Percentiles rank a stretch among this genome's conserved stretches.
phyloP scores from a whole-genome alignment of 2,113 vertebrate genomes.

The Scomber scombrus region DNA sequence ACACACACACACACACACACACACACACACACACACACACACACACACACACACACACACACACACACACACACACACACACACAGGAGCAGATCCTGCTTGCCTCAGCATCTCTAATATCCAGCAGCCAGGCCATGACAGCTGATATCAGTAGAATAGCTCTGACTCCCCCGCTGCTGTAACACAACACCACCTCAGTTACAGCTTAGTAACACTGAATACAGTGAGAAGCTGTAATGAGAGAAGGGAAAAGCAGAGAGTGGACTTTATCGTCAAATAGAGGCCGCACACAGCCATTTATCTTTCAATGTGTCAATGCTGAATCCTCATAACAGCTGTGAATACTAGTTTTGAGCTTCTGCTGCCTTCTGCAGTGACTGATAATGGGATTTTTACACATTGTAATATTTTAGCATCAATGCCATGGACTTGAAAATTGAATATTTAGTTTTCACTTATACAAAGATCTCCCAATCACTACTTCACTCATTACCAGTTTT shows the following conservation, averaged over 20 bases:
- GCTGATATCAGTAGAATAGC: conserved; percentile 56
- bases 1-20: conserved; percentile 30
- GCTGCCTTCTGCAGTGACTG: not conserved
- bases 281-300: not conserved
- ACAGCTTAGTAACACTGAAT: conserved; percentile 27
- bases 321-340: not conserved
- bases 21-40: conserved; percentile 49
- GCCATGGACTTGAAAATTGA: not conserved
- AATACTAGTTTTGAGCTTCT: not conserved
- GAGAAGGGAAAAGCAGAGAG: conserved; percentile 1
- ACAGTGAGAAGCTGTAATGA: conserved; percentile 2
- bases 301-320: not conserved
- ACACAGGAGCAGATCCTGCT: conserved; percentile 51
- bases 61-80: too few species aligned
- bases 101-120: conserved; percentile 69
- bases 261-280: not conserved
- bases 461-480: too few species aligned
- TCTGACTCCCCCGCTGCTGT: conserved; percentile 44
- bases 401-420: not conserved
- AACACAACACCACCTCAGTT: conserved; percentile 46
- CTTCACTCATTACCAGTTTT: too few species aligned
- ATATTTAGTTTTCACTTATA: too few species aligned
- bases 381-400: not conserved
- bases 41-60: conserved; percentile 11
- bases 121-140: conserved; percentile 46